Base-by-base conservation (phyloP, 2,888 invertebrate genomes). In the Galeruca laticollis region DNA sequence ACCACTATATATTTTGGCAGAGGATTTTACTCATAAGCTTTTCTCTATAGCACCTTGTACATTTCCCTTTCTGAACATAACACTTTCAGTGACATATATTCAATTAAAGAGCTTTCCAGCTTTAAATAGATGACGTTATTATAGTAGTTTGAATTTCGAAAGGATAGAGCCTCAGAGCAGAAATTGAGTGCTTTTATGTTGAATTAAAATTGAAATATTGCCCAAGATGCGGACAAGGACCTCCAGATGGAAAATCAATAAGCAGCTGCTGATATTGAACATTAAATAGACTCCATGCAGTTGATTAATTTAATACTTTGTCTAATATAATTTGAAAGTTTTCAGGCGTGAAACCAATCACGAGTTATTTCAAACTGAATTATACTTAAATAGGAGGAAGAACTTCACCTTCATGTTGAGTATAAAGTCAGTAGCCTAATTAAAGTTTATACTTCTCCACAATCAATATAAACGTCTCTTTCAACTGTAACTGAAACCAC, bases 21-120 rank as follows among this genome's bases (percentile, higher is more conserved):
- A 75, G 64, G 64, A 70, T 73, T 57, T 52, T 61, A 67, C 67
- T 69, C 68, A 68, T 69, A 71, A 71, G 68, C 60, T 65, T 68
- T 61, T 51, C 70, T 64, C 51, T 73, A 71, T 63, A 62, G 73
- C 73, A 73, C 73, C 73, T 71, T 65, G 62, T 68, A 51, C 61
- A 57, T 15, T 66, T 69, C 60, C 69, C 72, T 63, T 18, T 56
- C 60, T 21, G 71, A 68, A 47, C 71, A 54, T 65, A 70, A 64
- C 70, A 72, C 70, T 67, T 65, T 68, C 72, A 72, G 72, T 74
- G 76, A 74, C 75, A 75, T 75, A 77, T 76, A 77, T 77, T 76
- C 77, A 75, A 77, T 77, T 77, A 76, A 75, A 74, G 70, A 70
- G 73, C 72, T 75, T 73, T 75, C 74, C 75, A 77, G 60, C 68